These are phyloP conservation scores for Pyrgus malvae DNA, from an alignment of 2,888 invertebrate genomes.

Conservation along the genomic window DNA sequence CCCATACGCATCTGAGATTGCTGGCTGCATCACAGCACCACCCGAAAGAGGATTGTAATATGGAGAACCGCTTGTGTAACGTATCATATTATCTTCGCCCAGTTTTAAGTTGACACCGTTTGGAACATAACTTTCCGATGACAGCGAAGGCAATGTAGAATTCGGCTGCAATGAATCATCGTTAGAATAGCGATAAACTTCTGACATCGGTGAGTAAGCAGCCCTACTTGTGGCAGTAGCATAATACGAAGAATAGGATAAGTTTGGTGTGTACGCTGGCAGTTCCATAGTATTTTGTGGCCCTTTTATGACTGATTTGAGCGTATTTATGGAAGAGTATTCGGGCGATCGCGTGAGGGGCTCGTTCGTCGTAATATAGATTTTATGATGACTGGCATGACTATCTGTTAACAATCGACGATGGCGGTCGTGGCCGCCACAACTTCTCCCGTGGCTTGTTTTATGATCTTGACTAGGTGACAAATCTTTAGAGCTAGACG, in stretches of 20 bases:
- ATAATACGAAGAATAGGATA: slow-evolving; percentile 71
- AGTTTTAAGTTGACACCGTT: slow-evolving; percentile 68
- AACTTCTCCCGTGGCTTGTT: slow-evolving; percentile 68
- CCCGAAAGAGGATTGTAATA: slow-evolving; percentile 61
- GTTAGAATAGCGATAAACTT: slow-evolving; percentile 68
- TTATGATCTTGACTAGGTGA: slow-evolving; percentile 71
- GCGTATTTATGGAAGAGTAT: slow-evolving; percentile 54
- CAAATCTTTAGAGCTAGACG: slow-evolving; percentile 66
- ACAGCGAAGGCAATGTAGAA: slow-evolving; percentile 56
- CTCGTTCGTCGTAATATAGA: slow-evolving; percentile 59
- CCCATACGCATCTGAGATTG: slow-evolving; percentile 57
- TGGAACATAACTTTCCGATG: slow-evolving; percentile 69
- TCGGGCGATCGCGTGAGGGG: slow-evolving; percentile 59
- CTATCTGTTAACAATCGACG: slow-evolving; percentile 65
- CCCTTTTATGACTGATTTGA: slow-evolving; percentile 65
- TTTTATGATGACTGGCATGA: slow-evolving; percentile 65
- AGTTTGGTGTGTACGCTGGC: slow-evolving; percentile 69
- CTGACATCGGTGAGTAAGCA: slow-evolving; percentile 71
- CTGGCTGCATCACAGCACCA: slow-evolving; percentile 56
- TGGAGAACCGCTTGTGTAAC: slow-evolving; percentile 53
- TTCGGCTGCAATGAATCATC: slow-evolving; percentile 73
- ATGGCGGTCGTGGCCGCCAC: slow-evolving; percentile 72
- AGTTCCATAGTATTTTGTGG: slow-evolving; percentile 62
- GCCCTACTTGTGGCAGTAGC: slow-evolving; percentile 54
- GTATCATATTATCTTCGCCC: slow-evolving; percentile 57